These are phyloP conservation scores for Tinea trinotella DNA, from an alignment of 2,888 invertebrate genomes.

Conservation along the genomic window DNA sequence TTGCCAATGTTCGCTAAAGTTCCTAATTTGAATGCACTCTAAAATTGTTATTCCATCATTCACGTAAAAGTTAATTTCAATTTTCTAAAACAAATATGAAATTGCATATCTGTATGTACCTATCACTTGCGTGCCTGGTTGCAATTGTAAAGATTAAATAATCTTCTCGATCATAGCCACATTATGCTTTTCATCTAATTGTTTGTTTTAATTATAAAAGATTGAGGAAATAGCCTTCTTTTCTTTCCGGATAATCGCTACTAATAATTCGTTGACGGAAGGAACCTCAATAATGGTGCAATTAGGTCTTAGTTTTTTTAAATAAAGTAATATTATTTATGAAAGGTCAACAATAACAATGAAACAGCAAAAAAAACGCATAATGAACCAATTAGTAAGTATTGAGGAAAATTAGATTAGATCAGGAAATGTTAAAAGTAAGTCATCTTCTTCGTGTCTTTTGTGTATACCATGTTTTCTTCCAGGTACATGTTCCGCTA, in stretches of 20 bases:
- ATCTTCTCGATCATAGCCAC: not conserved
- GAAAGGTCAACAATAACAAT: not conserved
- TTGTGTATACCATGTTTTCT: not conserved
- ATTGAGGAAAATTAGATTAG: not conserved
- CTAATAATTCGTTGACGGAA: not conserved
- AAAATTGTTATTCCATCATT: too few relatives aligned
- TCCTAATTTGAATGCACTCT: too few relatives aligned
- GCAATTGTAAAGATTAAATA: not conserved
- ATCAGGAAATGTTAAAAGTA: constrained; percentile 6
- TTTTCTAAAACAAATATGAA: not conserved
- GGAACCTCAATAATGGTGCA: not conserved
- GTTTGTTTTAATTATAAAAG: not conserved
- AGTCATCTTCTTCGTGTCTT: not conserved
- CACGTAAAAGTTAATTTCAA: not conserved
- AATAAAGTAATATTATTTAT: not conserved
- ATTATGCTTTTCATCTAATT: not conserved
- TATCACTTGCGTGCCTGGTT: not conserved
- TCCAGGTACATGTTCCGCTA: constrained; percentile 43
- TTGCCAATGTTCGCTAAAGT: too few relatives aligned
- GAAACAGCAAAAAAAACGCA: not conserved
- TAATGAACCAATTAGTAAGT: too few relatives aligned
- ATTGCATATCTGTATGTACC: too few relatives aligned
- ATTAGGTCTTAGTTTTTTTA: not conserved
- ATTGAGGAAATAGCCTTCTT: constrained; percentile 1
- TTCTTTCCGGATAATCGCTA: not conserved